These are phyloP conservation scores for Zaprionus bogoriensis DNA, from an alignment of 2,888 invertebrate species.

Conservation along the genomic window DNA sequence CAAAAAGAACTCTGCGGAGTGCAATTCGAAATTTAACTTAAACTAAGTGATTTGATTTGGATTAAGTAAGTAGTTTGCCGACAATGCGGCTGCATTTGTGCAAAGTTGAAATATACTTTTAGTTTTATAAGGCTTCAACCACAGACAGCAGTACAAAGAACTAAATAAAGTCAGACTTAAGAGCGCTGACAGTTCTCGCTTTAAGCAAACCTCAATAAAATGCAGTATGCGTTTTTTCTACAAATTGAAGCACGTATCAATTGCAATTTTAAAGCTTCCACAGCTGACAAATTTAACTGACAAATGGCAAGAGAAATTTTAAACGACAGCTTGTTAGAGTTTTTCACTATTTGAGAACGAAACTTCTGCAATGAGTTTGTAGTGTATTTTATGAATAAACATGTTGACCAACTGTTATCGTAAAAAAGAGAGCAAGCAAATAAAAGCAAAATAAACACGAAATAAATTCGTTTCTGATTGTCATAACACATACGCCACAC, in stretches of 20 bases:
- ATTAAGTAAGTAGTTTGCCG: slow-evolving; percentile 45
- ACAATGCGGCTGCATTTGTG: slow-evolving; percentile 21
- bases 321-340: neutral
- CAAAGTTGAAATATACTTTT: slow-evolving; percentile 52
- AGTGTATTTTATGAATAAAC: slow-evolving; percentile 10
- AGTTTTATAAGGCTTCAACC: neutral
- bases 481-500: slow-evolving; percentile 19
- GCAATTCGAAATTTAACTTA: slow-evolving; percentile 56
- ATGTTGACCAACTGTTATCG: slow-evolving; percentile 13
- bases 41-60: slow-evolving; percentile 61
- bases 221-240: neutral
- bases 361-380: neutral
- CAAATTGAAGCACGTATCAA: neutral
- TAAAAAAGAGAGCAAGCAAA: slow-evolving; percentile 4
- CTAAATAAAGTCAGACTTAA: neutral
- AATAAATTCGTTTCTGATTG: slow-evolving; percentile 33
- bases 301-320: neutral
- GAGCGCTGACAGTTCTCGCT: neutral
- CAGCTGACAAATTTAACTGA: neutral
- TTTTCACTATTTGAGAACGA: neutral
- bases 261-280: neutral
- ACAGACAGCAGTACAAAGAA: slow-evolving; percentile 12
- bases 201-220: neutral
- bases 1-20: slow-evolving; percentile 25
- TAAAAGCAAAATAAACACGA: neutral